Evolutionary conservation across 2,113 vertebrate genomes (phyloP), one percentile per base, ranked within the genome.

Genomic region (Varanus komodoensis): DNA sequence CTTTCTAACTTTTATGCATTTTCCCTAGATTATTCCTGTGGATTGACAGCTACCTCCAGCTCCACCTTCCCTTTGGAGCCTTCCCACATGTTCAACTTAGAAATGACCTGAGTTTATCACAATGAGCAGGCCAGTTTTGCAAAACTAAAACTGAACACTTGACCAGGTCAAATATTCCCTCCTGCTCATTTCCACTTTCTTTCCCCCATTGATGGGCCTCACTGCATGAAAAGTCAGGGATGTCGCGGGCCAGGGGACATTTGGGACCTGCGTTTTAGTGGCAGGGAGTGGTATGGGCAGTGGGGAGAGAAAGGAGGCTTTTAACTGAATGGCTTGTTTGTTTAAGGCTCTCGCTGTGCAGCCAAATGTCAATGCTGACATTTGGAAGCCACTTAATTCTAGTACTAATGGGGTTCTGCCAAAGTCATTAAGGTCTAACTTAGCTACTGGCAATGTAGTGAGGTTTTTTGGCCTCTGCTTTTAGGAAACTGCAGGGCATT

Each of bases 371-470:
- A 21, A 85, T 82, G 93, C 34, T 93, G 93, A 94, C 96, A 92
- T 64, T 82, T 93, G 67, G 12, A 96, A 97, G 93, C 95, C 96
- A 92, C 93, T 92, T 95, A 93, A 88, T 91, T 91, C 94, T 93
- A 87, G 94, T 38, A 96, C 97, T 96, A 92, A 94, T 93, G 93
- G 93, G 96, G 93, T 5, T 34, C 92, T 91, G 93, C 95, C 96
- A 96, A 95, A 96, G 93, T 95, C 95, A 96, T 97, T 96, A 97
- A 95, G 92, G 86, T 90, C 92, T 91, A 93, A 92, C 89, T 94
- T 93, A 91, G 94, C 94, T 95, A 74, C 91, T 21, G 79, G 94
- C 86, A 89, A 93, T 79, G 78, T 90, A 92, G 94, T 94, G 57
- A 3, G 9, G 11, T 15, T 61, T 64, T 15, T 19, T 7, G 54